Base-by-base conservation (phyloP, 2,113 vertebrate species). In the Plectropomus leopardus region DNA sequence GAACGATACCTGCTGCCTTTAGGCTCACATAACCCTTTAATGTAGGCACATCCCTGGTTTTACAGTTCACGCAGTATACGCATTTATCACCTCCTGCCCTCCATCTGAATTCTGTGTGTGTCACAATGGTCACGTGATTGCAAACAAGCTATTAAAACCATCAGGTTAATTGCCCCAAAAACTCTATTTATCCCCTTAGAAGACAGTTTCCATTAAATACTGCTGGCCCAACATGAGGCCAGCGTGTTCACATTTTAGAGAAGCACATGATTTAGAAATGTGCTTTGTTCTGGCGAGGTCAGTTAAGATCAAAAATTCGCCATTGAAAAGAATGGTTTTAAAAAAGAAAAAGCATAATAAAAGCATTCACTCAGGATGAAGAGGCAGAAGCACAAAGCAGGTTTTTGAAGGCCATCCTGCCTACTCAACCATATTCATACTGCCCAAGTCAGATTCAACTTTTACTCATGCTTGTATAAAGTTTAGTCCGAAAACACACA, bases 101-200 rank as follows among this genome's bases (percentile, higher is more conserved):
- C 36, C 36, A 40, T 40, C 36, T 40, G 36, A 40, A 40, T 40
- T 40, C 11, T 40, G 7, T 9, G 7, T 9, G 36, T 10, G 11
- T 40, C 11, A 40, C 11, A 40, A 40, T 40, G 11, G 36, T 40
- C 36, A 9, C 36, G 36, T 40, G 36, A 40, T 10, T 40, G 36
- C 36, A 40, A 11, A 40, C 10, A 40, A 40, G 36, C 36, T 11
- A 40, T 45, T 45, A 16, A 45, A 69, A 51, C 30, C 17, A 7
- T 76, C 36, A 21, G 28, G 48, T 74, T 76, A 24, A 63, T 60
- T 26, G 19, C 63, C 21, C 32, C 4, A 42, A 28, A 58, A 32
- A 26, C 14, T 36, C 50, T 66, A 26, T n/a, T n/a, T n/a, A 59
- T 47, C 34, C 70, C 65, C 32, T 47, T 4, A 30, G 40, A 13